phyloP scores from a whole-genome alignment of 2,113 vertebrate species.

The Barnardius zonarius region DNA sequence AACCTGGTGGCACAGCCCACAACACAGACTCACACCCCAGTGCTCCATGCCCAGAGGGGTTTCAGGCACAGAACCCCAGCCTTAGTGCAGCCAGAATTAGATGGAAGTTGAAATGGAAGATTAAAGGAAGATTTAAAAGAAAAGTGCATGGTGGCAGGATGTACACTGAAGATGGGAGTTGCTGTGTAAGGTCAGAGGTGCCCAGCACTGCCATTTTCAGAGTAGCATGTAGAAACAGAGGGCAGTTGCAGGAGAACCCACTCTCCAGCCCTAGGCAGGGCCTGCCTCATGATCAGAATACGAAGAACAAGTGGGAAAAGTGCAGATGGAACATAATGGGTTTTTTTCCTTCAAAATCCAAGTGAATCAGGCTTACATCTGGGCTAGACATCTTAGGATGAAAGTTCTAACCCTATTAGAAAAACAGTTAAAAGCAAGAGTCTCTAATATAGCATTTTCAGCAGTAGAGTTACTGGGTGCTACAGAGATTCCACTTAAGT shows the following conservation, averaged over 20 bases:
- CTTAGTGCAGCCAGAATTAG: not conserved
- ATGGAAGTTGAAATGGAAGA: not conserved
- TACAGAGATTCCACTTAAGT: constrained; percentile 32
- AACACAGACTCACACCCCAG: not conserved
- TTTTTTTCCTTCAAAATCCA: not conserved
- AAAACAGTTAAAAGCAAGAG: not conserved
- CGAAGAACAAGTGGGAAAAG: not conserved
- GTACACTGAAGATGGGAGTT: not conserved
- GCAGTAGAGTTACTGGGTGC: not conserved
- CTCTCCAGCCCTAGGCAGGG: not conserved
- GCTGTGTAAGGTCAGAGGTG: not conserved
- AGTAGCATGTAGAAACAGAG: not conserved
- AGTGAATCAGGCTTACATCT: not conserved
- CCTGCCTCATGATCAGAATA: not conserved
- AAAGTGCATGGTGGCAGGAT: constrained; percentile 4
- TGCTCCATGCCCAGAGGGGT: not conserved
- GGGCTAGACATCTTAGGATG: not conserved
- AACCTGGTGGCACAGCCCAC: constrained; percentile 30
- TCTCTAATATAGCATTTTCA: not conserved
- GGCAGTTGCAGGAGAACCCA: not conserved
- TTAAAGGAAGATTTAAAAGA: not conserved
- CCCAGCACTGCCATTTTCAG: not conserved
- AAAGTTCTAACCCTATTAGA: not conserved
- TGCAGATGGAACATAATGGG: not conserved
- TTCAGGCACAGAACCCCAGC: not conserved